A percentile compares a stretch with the other conserved stretches of the same genome.
These are phyloP conservation scores for Eublepharis macularius DNA, from an alignment of 2,113 vertebrate species.

Conservation along the genomic window DNA sequence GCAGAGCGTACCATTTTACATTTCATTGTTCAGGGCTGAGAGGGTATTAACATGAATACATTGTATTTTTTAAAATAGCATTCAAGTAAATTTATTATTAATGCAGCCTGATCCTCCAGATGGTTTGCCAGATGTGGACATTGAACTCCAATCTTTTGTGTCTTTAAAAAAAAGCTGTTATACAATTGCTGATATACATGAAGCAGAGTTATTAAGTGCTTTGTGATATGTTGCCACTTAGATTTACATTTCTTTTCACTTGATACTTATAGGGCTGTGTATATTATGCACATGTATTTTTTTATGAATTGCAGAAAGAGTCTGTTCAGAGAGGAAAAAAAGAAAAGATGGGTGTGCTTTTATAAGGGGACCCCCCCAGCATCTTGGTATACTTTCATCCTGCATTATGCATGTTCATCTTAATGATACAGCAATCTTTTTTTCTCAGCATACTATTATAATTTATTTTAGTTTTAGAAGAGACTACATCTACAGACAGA, in stretches of 20 bases:
- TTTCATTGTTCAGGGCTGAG: not conserved
- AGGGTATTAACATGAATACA: not conserved
- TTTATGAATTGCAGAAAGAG: not conserved
- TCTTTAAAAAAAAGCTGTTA: constrained; percentile 7
- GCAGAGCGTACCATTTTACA: not conserved
- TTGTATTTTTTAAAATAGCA: not conserved
- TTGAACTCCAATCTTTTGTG: not conserved
- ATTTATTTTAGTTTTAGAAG: not conserved
- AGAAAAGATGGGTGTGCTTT: not conserved
- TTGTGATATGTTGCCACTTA: not conserved
- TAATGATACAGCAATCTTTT: not conserved
- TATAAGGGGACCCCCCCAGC: not conserved
- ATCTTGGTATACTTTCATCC: not conserved
- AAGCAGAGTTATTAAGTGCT: not conserved
- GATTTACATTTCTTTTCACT: not conserved
- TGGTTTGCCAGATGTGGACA: constrained; percentile 28
- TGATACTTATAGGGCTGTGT: not conserved
- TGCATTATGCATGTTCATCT: not conserved
- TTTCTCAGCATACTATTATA: not conserved
- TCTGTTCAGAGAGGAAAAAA: not conserved
- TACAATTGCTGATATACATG: not conserved
- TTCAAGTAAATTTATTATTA: constrained; percentile 19
- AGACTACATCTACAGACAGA: not conserved
- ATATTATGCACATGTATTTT: not conserved
- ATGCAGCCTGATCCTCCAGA: constrained; percentile 21